Percentiles rank a stretch among this genome's conserved stretches.
These are phyloP conservation scores for Dynastes grantii DNA, from an alignment of 2,888 invertebrate species.

Conservation along the genomic window DNA sequence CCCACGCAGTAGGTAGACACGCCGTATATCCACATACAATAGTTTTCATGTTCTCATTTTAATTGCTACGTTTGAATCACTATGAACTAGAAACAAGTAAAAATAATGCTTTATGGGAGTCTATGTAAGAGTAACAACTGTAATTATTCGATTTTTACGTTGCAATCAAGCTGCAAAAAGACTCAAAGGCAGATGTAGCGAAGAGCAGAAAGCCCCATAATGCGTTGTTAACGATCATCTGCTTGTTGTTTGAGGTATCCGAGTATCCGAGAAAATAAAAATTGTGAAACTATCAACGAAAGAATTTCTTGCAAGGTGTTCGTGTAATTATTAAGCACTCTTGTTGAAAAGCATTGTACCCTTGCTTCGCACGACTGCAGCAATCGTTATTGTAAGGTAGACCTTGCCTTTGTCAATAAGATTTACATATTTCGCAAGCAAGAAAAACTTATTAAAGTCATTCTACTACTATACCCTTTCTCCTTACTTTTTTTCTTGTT, in stretches of 20 bases:
- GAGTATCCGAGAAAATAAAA: not conserved
- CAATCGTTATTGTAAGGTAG: conserved; percentile 2
- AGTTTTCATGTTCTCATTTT: too few relatives aligned
- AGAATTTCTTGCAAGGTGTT: conserved; percentile 2
- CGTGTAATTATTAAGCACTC: conserved; percentile 12
- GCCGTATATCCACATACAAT: too few relatives aligned
- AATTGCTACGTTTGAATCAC: not conserved
- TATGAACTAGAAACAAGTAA: not conserved
- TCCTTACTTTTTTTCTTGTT: too few relatives aligned
- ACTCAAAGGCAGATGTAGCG: not conserved
- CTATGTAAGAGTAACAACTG: not conserved
- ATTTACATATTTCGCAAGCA: too few relatives aligned
- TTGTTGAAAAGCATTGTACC: conserved; percentile 2
- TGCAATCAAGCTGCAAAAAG: not conserved
- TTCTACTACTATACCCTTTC: too few relatives aligned
- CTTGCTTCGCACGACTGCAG: not conserved
- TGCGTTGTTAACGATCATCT: conserved; percentile 9
- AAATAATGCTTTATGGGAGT: too few relatives aligned
- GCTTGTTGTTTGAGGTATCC: not conserved
- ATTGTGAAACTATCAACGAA: not conserved
- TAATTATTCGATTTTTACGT: conserved; percentile 1
- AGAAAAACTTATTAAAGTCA: too few relatives aligned
- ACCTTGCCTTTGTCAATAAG: too few relatives aligned
- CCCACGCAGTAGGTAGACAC: too few relatives aligned
- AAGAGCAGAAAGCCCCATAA: not conserved